A percentile compares a stretch with the other conserved stretches of the same genome.
Evolutionary conservation across 2,888 invertebrate species (phyloP).

Genomic region (Zele albiditarsus): DNA sequence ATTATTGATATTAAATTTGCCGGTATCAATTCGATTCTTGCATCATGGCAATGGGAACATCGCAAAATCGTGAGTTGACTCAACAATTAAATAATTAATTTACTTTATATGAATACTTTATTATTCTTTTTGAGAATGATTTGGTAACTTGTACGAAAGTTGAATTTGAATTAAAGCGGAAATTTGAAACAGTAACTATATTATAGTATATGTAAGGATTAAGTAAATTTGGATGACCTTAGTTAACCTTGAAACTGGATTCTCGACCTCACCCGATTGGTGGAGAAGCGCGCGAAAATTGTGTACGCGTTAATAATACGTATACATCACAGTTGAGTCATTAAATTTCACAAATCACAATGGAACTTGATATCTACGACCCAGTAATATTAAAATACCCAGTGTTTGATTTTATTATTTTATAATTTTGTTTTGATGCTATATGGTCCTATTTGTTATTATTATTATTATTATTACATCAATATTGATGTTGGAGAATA

Average conservation of each 20-base stretch:
- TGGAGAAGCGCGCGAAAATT: constrained; percentile 5
- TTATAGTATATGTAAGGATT: not conserved
- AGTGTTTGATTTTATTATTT: no score
- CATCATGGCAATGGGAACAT: constrained; percentile 6
- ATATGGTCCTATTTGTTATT: no score
- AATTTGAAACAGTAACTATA: not conserved
- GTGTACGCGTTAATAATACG: no score
- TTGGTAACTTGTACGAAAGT: not conserved
- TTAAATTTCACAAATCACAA: no score
- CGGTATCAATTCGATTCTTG: not conserved
- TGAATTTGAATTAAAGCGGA: not conserved
- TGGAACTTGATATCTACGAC: no score
- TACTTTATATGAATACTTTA: not conserved
- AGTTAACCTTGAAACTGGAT: not conserved
- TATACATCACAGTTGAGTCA: no score
- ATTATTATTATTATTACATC: no score
- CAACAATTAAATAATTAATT: not conserved
- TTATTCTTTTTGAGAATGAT: not conserved
- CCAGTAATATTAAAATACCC: no score
- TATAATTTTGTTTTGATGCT: no score
- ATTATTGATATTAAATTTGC: not conserved
- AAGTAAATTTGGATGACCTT: not conserved
- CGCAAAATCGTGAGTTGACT: constrained; percentile 5
- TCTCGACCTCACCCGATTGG: not conserved
- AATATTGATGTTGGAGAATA: no score